A percentile compares a stretch with the other conserved stretches of the same genome.
These are phyloP conservation scores for Epicampocera succincta DNA, from an alignment of 2,888 invertebrate genomes.

Conservation along the genomic window DNA sequence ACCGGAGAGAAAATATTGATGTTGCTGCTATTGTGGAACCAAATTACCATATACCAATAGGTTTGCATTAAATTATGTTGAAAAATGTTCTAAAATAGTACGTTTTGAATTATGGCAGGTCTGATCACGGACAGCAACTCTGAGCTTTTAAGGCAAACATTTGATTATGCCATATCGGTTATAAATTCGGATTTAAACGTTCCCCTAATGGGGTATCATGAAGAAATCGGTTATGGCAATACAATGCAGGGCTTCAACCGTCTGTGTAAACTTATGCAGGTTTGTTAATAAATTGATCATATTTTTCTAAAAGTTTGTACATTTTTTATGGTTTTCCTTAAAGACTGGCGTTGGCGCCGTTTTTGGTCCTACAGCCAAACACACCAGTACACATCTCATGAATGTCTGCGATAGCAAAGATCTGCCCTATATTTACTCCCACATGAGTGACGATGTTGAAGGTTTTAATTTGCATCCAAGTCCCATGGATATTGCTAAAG, in stretches of 20 bases:
- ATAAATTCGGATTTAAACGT: conserved; percentile 77
- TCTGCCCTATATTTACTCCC: conserved; percentile 91
- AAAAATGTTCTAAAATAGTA: neutral
- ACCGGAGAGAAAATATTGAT: conserved; percentile 30
- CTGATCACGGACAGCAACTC: conserved; percentile 77
- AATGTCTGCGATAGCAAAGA: conserved; percentile 91
- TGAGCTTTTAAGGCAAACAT: conserved; percentile 75
- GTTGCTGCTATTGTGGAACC: neutral
- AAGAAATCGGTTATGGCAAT: conserved; percentile 83
- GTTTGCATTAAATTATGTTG: conserved; percentile 11
- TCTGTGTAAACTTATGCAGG: conserved; percentile 83
- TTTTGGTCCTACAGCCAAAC: conserved; percentile 89
- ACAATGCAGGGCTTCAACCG: conserved; percentile 83
- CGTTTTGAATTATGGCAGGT: conserved; percentile 70
- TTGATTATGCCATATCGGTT: conserved; percentile 77
- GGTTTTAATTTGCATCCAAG: conserved; percentile 88
- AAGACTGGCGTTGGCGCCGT: conserved; percentile 89
- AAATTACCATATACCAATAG: conserved; percentile 55
- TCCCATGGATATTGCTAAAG: conserved; percentile 84
- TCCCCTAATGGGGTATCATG: conserved; percentile 74
- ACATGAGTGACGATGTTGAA: conserved; percentile 85
- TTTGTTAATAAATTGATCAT: conserved; percentile 71
- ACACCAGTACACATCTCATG: conserved; percentile 88
- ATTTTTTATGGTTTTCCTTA: neutral
- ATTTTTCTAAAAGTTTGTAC: neutral